phyloP scores from a whole-genome alignment of 2,888 invertebrate genomes.

The Erebia epiphron region DNA sequence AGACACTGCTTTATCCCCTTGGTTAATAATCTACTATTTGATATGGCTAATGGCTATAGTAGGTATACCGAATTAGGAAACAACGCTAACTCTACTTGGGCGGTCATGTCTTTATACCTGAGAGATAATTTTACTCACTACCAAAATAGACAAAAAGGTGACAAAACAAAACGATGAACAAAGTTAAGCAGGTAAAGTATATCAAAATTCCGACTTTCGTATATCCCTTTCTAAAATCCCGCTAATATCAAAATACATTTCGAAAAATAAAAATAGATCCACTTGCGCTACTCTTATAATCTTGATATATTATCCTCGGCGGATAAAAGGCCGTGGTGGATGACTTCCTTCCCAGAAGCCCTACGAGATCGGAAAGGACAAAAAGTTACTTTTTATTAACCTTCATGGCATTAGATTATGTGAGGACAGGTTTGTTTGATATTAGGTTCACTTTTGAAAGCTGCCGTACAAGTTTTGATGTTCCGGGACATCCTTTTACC shows the following conservation, averaged over 20 bases:
- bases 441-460: constrained; percentile 2
- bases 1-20: too few species aligned
- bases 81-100: too few species aligned
- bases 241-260: not conserved
- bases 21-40: too few species aligned
- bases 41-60: too few species aligned
- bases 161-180: too few species aligned
- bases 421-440: constrained; percentile 19
- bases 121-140: too few species aligned
- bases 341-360: constrained; percentile 65
- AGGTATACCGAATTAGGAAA: too few species aligned
- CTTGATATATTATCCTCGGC: constrained; percentile 29
- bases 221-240: constrained; percentile 1
- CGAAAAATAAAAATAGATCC: constrained; percentile 11
- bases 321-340: constrained; percentile 42
- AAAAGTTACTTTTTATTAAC: constrained; percentile 48
- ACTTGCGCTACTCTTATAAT: constrained; percentile 14
- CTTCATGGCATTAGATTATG: constrained; percentile 40
- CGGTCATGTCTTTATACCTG: too few species aligned
- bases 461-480: not conserved
- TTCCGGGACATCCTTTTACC: not conserved
- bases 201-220: not conserved
- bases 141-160: too few species aligned
- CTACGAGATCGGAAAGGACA: constrained; percentile 46
- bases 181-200: too few species aligned